Evolutionary conservation across 2,113 vertebrate species (phyloP), one percentile per base, ranked within the genome.

Genomic region (Plotosus lineatus): DNA sequence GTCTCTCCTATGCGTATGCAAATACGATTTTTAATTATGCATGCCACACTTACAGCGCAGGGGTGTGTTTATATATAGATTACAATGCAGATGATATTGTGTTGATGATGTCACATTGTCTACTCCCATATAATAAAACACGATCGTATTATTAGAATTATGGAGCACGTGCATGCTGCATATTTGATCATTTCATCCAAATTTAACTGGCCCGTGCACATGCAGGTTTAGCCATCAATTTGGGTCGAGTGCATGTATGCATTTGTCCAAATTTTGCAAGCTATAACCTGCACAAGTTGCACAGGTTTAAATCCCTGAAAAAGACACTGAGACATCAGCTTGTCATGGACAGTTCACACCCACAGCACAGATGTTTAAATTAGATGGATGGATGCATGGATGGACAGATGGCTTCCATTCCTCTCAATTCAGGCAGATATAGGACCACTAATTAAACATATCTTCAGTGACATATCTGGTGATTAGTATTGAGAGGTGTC

Each of bases 331-430:
- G 76, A 50, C 40, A 78, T 51, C 69, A 63, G 71, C 14, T 15
- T 84, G 23, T 50, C 42, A n/a, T 60, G 46, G 3, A 53, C 38
- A 40, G 81, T 78, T 65, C 82, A 83, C 76, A 83, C 81, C 75
- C 69, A 63, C 63, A 65, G 21, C 14, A 9, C 15, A 31, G 38
- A 50, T 78, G 77, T 51, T 53, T 66, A 68, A 51, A 40, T 28
- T 33, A 26, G 7, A 58, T 42, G 12, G 53, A 60, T 44, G 17
- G 51, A 44, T 31, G 11, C n/a, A 28, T n/a, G 11, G 21, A 51
- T 40, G 9, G 46, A 50, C 50, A 6, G 33, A 38, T 60, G 9
- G n/a, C n/a, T n/a, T n/a, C n/a, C n/a, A n/a, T n/a, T n/a, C n/a
- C n/a, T n/a, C n/a, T n/a, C 23, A 28, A 17, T 21, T 50, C 46